phyloP scores from a whole-genome alignment of 1,140 invertebrate genomes.

The Choristoneura fumiferana region DNA sequence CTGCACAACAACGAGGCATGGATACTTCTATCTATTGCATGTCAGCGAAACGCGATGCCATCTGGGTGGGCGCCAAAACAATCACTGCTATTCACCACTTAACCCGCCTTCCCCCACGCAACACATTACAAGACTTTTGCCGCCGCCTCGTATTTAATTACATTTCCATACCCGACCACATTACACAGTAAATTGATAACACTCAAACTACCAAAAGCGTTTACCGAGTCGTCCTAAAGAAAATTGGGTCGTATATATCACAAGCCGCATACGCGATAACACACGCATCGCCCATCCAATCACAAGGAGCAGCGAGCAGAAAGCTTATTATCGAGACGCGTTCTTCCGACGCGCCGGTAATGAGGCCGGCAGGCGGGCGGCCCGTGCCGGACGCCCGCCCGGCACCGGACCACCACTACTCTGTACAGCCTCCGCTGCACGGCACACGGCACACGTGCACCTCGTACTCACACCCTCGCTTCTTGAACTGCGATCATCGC shows the following conservation, averaged over 20 bases:
- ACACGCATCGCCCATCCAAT: conserved; percentile 66
- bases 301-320: conserved; percentile 57
- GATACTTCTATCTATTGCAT: conserved; percentile 35
- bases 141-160: conserved; percentile 27
- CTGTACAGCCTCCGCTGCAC: neutral
- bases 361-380: conserved; percentile 40
- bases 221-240: conserved; percentile 44
- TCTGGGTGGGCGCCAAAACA: conserved; percentile 70
- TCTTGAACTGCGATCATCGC: conserved; percentile 76
- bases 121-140: conserved; percentile 33
- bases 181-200: conserved; percentile 30
- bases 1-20: conserved; percentile 14
- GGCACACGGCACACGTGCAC: conserved; percentile 48
- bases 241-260: conserved; percentile 53
- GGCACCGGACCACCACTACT: conserved; percentile 5
- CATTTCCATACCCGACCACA: conserved; percentile 25
- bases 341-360: conserved; percentile 48
- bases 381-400: conserved; percentile 5
- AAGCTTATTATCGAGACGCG: conserved; percentile 63
- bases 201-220: conserved; percentile 27
- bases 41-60: conserved; percentile 58
- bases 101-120: conserved; percentile 44
- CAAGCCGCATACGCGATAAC: conserved; percentile 49
- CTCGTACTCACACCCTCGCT: conserved; percentile 52
- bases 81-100: conserved; percentile 71